Percentiles rank a stretch among this genome's conserved stretches.
These are phyloP conservation scores for Todiramphus chloris DNA, from an alignment of 2,113 vertebrate genomes.

Conservation along the genomic window DNA sequence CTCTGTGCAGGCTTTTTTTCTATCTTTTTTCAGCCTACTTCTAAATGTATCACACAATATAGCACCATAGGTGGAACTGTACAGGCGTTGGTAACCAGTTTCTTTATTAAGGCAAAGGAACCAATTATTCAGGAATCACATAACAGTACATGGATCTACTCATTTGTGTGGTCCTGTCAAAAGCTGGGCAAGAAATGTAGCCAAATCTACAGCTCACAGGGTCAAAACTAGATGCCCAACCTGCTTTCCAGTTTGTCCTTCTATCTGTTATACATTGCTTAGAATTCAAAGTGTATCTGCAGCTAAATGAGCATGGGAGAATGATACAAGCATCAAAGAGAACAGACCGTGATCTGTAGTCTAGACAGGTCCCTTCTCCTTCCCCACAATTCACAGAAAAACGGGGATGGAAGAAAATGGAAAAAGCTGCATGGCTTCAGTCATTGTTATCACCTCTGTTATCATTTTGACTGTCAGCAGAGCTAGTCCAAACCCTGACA, in stretches of 20 bases:
- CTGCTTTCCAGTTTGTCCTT: not conserved
- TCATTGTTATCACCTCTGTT: not conserved
- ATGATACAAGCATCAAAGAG: not conserved
- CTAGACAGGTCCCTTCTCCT: not conserved
- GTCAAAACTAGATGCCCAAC: not conserved
- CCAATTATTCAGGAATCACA: not conserved
- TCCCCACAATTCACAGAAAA: not conserved
- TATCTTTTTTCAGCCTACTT: not conserved
- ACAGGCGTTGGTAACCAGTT: not conserved
- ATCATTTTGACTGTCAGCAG: not conserved
- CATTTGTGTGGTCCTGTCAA: not conserved
- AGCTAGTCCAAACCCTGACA: not conserved
- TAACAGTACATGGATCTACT: not conserved
- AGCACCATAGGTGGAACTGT: not conserved
- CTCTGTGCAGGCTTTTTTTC: not conserved
- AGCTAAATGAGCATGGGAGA: not conserved
- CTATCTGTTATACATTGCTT: not conserved
- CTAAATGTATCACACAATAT: not conserved
- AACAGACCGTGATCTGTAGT: not conserved
- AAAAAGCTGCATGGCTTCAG: not conserved
- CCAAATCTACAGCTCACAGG: not conserved
- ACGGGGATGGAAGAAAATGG: not conserved
- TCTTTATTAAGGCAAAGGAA: not conserved
- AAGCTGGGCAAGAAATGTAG: not conserved
- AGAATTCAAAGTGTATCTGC: not conserved